Evolutionary conservation across 1,140 invertebrate genomes (phyloP), one percentile per base, ranked within the genome.

Genomic region (Drosophila carrolli): DNA sequence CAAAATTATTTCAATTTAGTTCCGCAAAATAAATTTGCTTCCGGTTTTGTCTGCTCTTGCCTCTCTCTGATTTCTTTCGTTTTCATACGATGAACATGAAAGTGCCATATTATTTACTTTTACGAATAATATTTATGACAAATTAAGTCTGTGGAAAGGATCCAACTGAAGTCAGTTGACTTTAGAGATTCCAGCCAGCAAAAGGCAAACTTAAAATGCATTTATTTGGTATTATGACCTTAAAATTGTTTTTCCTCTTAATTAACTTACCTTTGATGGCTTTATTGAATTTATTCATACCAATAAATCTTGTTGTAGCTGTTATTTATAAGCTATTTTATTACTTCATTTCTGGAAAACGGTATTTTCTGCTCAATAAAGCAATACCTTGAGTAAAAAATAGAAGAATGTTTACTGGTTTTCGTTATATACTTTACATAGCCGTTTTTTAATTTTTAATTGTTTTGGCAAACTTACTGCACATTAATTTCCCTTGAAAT

Each of bases 1-100:
- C 85, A 89, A 88, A 88, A 89, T 89, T 81, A 89, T 89, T 89
- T 89, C 85, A 89, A 89, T 89, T 89, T 89, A 89, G 84, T 89
- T 89, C 85, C 84, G 85, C 84, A 89, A 81, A 90, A 89, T 89
- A 84, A 89, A 89, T 90, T 89, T 88, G 53, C 48, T 29, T 80
- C 66, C 53, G 44, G 63, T 70, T 63, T 43, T 44, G 43, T 47
- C 37, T 43, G 51, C 40, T 46, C 38, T 59, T 47, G 38, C 29
- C 13, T 47, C 44, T 47, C 32, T 27, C 38, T 46, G 75, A 57
- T 77, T 73, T 63, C 13, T 43, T 61, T 37, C 59, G 37, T 51
- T 56, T 57, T 43, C 65, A 55, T 60, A 47, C 38, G 63, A 85
- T 85, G 78, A 86, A 75, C 78, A 86, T 60, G 48, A 71, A 74